phyloP scores from a whole-genome alignment of 2,797 vertebrate species.

The Labroides dimidiatus region DNA sequence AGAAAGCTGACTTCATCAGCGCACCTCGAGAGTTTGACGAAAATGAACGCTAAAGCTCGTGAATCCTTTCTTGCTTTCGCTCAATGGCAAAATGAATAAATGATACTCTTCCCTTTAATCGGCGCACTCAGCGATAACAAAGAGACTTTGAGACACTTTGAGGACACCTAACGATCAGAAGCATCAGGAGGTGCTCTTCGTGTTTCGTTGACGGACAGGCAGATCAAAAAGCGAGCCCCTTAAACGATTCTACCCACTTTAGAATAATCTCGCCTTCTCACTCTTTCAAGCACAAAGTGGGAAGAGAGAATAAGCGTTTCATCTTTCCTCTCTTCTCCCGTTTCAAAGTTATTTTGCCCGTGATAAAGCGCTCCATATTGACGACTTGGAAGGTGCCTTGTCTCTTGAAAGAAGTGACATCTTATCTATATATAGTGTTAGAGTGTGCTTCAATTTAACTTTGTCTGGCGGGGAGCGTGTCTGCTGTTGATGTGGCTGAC shows the following conservation, averaged over 20 bases:
- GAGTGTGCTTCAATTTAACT: constrained; percentile 83
- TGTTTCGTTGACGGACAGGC: constrained; percentile 75
- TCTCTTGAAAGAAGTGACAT: constrained; percentile 81
- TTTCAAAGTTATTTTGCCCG: constrained; percentile 79
- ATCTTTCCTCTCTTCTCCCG: constrained; percentile 69
- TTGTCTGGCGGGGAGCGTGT: constrained; percentile 68
- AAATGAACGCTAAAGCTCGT: constrained; percentile 76
- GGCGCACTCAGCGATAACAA: constrained; percentile 79
- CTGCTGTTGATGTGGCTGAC: constrained; percentile 81
- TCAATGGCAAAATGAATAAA: constrained; percentile 84
- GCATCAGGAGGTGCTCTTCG: constrained; percentile 72
- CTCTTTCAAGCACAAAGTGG: constrained; percentile 75
- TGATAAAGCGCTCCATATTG: constrained; percentile 80
- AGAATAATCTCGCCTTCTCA: constrained; percentile 64
- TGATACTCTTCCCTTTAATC: constrained; percentile 81
- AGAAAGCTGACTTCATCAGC: constrained; percentile 80
- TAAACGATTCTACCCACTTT: constrained; percentile 78
- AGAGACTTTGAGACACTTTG: constrained; percentile 84
- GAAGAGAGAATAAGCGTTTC: constrained; percentile 73
- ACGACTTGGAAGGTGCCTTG: constrained; percentile 80
- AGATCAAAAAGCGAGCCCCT: constrained; percentile 79
- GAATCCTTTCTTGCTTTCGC: constrained; percentile 70
- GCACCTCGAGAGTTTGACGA: constrained; percentile 75
- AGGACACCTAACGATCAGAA: constrained; percentile 82
- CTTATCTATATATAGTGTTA: constrained; percentile 85